These are phyloP conservation scores for Silurus lanzhouensis DNA, from an alignment of 2,797 vertebrate species.

Conservation along the genomic window DNA sequence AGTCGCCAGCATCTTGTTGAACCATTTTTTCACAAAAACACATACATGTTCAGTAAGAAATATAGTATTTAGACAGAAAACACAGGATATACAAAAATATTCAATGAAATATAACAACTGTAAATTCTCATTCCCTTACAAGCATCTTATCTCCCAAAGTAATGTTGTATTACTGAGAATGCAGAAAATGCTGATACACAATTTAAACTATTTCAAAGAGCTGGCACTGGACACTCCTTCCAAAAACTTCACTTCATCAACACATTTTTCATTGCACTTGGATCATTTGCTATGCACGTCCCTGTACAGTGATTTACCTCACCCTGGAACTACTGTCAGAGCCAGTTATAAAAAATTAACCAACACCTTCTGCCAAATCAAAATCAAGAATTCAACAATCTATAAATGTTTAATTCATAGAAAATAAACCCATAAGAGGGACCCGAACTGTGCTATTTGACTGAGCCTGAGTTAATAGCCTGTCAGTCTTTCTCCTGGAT, in stretches of 20 bases:
- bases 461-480: conserved; percentile 1
- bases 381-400: neutral
- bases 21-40: neutral
- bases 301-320: neutral
- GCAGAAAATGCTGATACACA: neutral
- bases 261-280: neutral
- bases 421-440: neutral
- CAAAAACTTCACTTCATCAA: neutral
- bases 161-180: neutral
- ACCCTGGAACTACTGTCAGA: neutral
- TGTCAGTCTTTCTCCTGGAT: neutral
- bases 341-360: neutral
- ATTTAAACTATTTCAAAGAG: neutral
- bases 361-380: neutral
- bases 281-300: neutral
- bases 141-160: neutral
- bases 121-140: neutral
- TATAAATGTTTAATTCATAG: neutral
- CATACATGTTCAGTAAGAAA: neutral
- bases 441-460: neutral
- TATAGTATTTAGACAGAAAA: neutral
- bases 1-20: neutral
- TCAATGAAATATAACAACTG: neutral
- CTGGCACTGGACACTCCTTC: neutral
- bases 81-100: neutral